Evolutionary conservation across 2,113 vertebrate genomes (phyloP), one percentile per base, ranked within the genome.

Genomic region (Crotalus tigris): DNA sequence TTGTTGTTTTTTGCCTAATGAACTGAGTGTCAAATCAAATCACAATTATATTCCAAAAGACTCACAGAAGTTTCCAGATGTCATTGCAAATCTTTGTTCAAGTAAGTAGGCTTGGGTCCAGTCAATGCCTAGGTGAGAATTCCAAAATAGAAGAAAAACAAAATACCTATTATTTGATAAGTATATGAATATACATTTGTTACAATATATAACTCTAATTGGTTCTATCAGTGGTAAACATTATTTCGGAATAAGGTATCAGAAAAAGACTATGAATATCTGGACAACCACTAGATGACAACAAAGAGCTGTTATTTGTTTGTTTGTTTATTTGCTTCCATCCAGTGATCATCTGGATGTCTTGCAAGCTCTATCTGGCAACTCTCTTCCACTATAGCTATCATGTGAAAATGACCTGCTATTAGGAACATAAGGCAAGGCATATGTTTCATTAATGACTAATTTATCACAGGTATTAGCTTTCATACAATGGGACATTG

Each of bases 371-470:
- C 6, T 81, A 0, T 44, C 75, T 44, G 17, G 75, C 19, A 44
- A 17, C 3, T 44, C 33, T 81, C 33, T 81, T 81, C 15, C 69
- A 19, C n/a, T 23, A 81, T n/a, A 87, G 21, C 54, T 87, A 87
- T n/a, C 10, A 15, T 8, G 46, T 89, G 87, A 39, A 81, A 89
- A 46, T 2, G 17, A 6, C 46, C 89, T 81, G 12, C 17, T n/a
- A 81, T 21, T 44, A 33, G 61, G 61, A 81, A 26, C 87, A 92
- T 92, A 85, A 58, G 92, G 61, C 92, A 89, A 58, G 39, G n/a
- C 92, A 92, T 87, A 69, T 58, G 87, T 89, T 92, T 39, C 11
- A 26, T 57, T 33, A 55, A 29, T 89, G 92, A 89, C 33, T 92
- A 89, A 89, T 69, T 58, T 57, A 58, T 89, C 54, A 57, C 87